Conservation (phyloP, 2,797 vertebrate species). For the Kryptopterus vitreolus region DNA sequence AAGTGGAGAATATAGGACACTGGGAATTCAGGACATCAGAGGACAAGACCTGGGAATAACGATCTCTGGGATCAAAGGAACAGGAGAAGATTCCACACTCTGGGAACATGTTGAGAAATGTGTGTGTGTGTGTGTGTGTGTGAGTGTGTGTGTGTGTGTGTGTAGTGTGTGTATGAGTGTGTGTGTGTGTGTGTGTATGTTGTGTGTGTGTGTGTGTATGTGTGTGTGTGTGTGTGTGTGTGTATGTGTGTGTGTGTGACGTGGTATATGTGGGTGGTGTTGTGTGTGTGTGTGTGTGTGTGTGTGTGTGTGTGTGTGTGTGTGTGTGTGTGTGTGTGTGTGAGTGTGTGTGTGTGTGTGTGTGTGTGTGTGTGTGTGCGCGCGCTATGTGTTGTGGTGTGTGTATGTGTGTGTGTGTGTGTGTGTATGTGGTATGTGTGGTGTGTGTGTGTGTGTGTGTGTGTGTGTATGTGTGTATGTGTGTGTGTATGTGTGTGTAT, state of each 20-base stretch:
- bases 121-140: background rate
- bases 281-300: slow-evolving; percentile 32
- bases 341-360: slow-evolving; percentile 20
- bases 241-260: background rate
- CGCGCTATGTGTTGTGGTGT: slow-evolving; percentile 1
- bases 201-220: background rate
- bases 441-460: background rate
- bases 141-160: background rate
- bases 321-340: slow-evolving; percentile 31
- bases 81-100: background rate
- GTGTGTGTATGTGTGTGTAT: background rate
- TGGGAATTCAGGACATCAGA: background rate
- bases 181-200: background rate
- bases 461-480: background rate
- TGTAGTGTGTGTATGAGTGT: background rate
- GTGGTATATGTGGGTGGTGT: background rate
- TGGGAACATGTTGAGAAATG: background rate
- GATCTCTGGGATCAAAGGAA: background rate
- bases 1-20: background rate
- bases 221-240: background rate
- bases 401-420: background rate
- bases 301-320: slow-evolving; percentile 35
- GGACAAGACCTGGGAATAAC: background rate
- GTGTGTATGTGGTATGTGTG: background rate
- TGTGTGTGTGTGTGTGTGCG: slow-evolving; percentile 40